These are phyloP conservation scores for Drosophila mayaguana DNA, from an alignment of 2,888 invertebrate genomes.

Conservation along the genomic window DNA sequence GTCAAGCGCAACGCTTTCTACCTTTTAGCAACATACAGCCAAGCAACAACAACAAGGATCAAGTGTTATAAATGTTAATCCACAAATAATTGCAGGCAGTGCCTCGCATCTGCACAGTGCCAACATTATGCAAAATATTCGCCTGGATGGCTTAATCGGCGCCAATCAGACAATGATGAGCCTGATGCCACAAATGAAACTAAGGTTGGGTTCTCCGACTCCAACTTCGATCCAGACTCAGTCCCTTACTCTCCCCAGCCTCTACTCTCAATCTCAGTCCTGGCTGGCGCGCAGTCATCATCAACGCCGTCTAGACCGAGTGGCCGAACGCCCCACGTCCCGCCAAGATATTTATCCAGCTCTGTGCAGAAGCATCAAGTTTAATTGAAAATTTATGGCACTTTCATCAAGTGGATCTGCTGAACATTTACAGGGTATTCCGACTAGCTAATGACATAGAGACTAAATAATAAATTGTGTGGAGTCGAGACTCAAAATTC, in stretches of 20 bases:
- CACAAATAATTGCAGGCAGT: slow-evolving; percentile 78
- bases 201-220: slow-evolving; percentile 36
- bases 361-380: slow-evolving; percentile 56
- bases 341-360: slow-evolving; percentile 39
- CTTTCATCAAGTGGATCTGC: slow-evolving; percentile 58
- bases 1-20: slow-evolving; percentile 63
- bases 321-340: slow-evolving; percentile 13
- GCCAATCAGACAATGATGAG: slow-evolving; percentile 67
- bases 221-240: not conserved
- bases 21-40: slow-evolving; percentile 15
- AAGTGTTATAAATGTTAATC: slow-evolving; percentile 83
- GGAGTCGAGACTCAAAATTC: not conserved
- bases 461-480: not conserved
- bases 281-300: not conserved
- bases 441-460: slow-evolving; percentile 5
- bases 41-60: slow-evolving; percentile 55
- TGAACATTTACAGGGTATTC: slow-evolving; percentile 20
- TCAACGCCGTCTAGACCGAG: slow-evolving; percentile 49
- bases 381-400: slow-evolving; percentile 79
- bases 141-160: slow-evolving; percentile 72
- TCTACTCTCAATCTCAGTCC: not conserved
- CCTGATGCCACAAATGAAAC: slow-evolving; percentile 27
- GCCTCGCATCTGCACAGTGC: slow-evolving; percentile 7
- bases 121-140: slow-evolving; percentile 46
- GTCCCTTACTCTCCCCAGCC: not conserved